These are phyloP conservation scores for Tautogolabrus adspersus DNA, from an alignment of 2,113 vertebrate genomes.

Conservation along the genomic window DNA sequence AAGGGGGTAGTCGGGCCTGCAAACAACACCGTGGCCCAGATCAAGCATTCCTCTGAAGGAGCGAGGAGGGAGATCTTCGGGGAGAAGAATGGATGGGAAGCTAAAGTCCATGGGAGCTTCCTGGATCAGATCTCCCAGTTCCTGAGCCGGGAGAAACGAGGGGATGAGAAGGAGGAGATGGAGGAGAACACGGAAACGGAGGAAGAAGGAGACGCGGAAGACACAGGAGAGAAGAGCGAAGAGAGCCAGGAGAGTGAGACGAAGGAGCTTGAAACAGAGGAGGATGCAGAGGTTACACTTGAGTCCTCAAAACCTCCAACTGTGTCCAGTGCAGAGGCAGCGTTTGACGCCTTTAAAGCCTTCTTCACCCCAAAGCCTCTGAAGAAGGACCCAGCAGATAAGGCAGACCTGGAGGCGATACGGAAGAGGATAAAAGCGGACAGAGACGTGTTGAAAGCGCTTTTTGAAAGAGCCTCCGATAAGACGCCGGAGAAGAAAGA, in stretches of 20 bases:
- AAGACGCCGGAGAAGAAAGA: slow-evolving; percentile 71
- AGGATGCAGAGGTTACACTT: slow-evolving; percentile 14
- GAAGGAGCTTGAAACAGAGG: slow-evolving; percentile 33
- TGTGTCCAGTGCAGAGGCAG: slow-evolving; percentile 84
- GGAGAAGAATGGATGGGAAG: slow-evolving; percentile 54
- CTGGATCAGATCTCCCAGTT: slow-evolving; percentile 92
- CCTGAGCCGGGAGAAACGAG: slow-evolving; percentile 84
- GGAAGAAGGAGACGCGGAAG: not conserved
- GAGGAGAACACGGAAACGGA: not conserved
- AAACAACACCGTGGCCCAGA: slow-evolving; percentile 82
- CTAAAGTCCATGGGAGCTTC: slow-evolving; percentile 79
- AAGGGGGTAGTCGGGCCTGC: slow-evolving; percentile 84
- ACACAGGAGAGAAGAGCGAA: slow-evolving; percentile 58
- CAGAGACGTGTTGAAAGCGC: slow-evolving; percentile 87
- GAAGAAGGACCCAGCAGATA: slow-evolving; percentile 86
- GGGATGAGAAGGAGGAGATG: slow-evolving; percentile 66
- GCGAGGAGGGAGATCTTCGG: slow-evolving; percentile 76
- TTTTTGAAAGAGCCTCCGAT: slow-evolving; percentile 88
- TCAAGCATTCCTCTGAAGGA: slow-evolving; percentile 80
- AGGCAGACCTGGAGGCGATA: slow-evolving; percentile 86
- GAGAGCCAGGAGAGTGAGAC: slow-evolving; percentile 70
- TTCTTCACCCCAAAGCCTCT: slow-evolving; percentile 89
- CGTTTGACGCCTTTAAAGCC: slow-evolving; percentile 93
- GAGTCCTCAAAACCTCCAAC: slow-evolving; percentile 30
- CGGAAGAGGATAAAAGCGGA: slow-evolving; percentile 89